Conservation (phyloP, 2,113 vertebrate species). For the Actenoides hombroni region DNA sequence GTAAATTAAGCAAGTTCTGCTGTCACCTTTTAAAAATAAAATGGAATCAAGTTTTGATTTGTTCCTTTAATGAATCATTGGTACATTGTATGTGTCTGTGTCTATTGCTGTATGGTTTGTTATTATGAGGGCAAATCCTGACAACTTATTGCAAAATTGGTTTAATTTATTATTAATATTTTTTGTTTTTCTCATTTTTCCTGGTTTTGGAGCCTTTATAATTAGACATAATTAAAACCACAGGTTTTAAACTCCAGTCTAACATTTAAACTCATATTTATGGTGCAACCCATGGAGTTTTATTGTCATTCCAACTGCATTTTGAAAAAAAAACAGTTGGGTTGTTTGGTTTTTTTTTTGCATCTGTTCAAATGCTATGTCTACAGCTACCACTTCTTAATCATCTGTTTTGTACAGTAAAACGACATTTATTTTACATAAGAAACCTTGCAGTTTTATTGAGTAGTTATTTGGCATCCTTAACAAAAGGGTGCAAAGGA, state of each 20-base stretch:
- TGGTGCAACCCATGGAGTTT: constrained; percentile 52
- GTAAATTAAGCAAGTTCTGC: constrained; percentile 31
- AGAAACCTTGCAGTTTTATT: background rate
- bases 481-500: constrained; percentile 13
- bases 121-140: constrained; percentile 30
- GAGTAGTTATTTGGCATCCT: background rate
- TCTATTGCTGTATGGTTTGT: constrained; percentile 29
- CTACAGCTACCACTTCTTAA: constrained; percentile 16
- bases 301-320: constrained; percentile 47
- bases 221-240: constrained; percentile 64
- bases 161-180: constrained; percentile 62
- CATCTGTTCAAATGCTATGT: constrained; percentile 20
- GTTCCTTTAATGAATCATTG: constrained; percentile 32
- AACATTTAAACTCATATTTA: constrained; percentile 51
- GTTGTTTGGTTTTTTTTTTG: background rate
- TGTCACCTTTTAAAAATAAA: constrained; percentile 51
- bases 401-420: constrained; percentile 21
- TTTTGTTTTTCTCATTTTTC: constrained; percentile 30
- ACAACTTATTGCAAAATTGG: constrained; percentile 39
- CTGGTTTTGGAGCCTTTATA: constrained; percentile 34
- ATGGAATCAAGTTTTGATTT: constrained; percentile 42
- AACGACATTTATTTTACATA: constrained; percentile 7
- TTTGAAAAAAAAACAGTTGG: background rate
- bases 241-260: constrained; percentile 46
- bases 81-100: background rate